Evolutionary conservation across 2,113 vertebrate genomes (phyloP), one percentile per base, ranked within the genome.

Genomic region (Dolichotis patagonum): DNA sequence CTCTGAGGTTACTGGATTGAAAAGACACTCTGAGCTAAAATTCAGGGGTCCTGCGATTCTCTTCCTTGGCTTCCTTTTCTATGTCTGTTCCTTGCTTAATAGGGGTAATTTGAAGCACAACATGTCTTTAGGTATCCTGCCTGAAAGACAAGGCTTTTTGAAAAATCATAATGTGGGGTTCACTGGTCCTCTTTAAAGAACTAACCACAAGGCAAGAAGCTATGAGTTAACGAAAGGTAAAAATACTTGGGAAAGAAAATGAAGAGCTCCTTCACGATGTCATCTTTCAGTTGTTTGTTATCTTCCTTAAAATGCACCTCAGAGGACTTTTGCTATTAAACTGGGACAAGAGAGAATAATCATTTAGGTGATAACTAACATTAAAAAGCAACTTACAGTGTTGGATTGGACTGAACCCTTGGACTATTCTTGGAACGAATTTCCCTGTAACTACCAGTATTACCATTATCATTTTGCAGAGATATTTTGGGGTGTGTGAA

Each of bases 221-320:
- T 41, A 13, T 16, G 67, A 56, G 54, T 1, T 7, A 26, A 58
- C 14, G 49, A 78, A 56, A 43, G 12, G 35, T 3, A 13, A n/a
- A n/a, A 88, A 28, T 7, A 46, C 11, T 5, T 5, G 19, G 30
- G 8, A 24, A 35, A 43, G n/a, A 2, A 41, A 38, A 4, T 2
- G 22, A 52, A 35, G 24, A 46, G 30, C 3, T n/a, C 1, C 12
- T 38, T 63, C 30, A 12, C 0, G 3, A 41, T 7, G 14, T 22
- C 14, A 1, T 8, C 12, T 19, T 10, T 3, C 0, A 35, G 28
- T 4, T 7, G 0, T 49, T 71, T 30, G 12, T 2, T 7, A 3
- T 43, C 26, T 38, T 56, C 60, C 49, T 65, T 26, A 28, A 43
- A 24, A 62, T 8, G 0, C 3, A 43, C 2, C 2, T 56, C 10